Evolutionary conservation across 2,797 vertebrate species (phyloP).

Genomic region (Cyprinodon diabolis): DNA sequence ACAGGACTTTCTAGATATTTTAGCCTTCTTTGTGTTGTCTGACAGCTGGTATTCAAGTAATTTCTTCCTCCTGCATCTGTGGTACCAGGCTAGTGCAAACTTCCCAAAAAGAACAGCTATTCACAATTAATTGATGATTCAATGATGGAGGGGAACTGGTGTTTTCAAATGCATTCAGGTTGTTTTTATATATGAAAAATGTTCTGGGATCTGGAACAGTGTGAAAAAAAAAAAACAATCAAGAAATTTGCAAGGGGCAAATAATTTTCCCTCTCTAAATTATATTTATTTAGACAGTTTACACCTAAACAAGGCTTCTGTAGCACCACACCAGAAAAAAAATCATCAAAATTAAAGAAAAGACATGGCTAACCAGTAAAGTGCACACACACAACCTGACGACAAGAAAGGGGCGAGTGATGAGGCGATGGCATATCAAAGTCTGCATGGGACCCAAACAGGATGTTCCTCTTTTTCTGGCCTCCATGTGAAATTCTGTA

Average conservation of each 20-base stretch:
- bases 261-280: neutral
- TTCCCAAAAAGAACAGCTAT: neutral
- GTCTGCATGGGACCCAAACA: slow-evolving; percentile 73
- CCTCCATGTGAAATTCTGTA: slow-evolving; percentile 80
- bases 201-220: too few relatives aligned
- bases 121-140: neutral
- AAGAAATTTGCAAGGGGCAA: neutral
- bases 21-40: neutral
- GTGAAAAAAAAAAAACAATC: too few relatives aligned
- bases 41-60: neutral
- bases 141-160: neutral
- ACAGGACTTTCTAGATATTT: neutral
- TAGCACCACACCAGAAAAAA: slow-evolving; percentile 14
- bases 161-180: neutral
- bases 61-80: neutral
- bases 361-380: slow-evolving; percentile 14
- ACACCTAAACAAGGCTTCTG: neutral
- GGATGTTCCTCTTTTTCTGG: slow-evolving; percentile 82
- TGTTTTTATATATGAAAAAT: neutral
- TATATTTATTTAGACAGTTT: neutral
- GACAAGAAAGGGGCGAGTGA: slow-evolving; percentile 54
- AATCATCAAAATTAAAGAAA: slow-evolving; percentile 17
- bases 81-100: neutral
- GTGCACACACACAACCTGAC: slow-evolving; percentile 30
- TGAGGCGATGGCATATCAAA: slow-evolving; percentile 69